phyloP scores from a whole-genome alignment of 2,888 invertebrate genomes.

The Ormia ochracea region DNA sequence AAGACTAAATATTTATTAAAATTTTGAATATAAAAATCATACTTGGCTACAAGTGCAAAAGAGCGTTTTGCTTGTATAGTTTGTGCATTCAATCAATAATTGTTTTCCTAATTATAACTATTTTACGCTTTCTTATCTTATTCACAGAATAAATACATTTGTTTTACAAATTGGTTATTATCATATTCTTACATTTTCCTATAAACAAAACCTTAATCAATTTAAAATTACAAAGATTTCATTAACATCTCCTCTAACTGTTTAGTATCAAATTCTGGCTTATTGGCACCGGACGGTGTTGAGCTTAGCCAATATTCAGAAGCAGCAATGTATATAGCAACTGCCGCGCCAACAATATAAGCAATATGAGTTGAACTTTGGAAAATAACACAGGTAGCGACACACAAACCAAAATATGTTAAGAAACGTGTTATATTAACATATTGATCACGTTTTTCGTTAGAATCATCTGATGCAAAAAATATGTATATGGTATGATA shows the following conservation, averaged over 20 bases:
- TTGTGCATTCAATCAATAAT: neutral
- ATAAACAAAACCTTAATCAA: neutral
- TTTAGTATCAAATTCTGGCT: constrained; percentile 74
- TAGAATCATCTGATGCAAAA: constrained; percentile 75
- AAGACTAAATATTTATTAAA: neutral
- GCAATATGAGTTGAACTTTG: constrained; percentile 88
- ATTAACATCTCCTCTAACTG: constrained; percentile 76
- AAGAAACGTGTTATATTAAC: constrained; percentile 84
- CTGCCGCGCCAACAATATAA: constrained; percentile 86
- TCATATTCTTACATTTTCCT: constrained; percentile 38
- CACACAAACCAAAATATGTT: constrained; percentile 89
- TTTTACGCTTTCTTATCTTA: constrained; percentile 62
- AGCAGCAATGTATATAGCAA: constrained; percentile 88
- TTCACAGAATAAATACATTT: constrained; percentile 72
- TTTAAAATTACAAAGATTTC: constrained; percentile 72
- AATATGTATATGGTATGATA: constrained; percentile 15
- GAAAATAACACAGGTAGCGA: constrained; percentile 90
- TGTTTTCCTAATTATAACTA: neutral
- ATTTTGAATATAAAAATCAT: neutral
- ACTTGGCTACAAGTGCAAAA: neutral
- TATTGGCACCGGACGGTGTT: constrained; percentile 68
- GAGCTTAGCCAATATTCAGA: constrained; percentile 86
- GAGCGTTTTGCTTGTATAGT: neutral
- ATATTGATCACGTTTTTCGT: constrained; percentile 79
- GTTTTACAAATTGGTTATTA: constrained; percentile 3